Conservation (phyloP, 2,113 vertebrate genomes). For the Vombatus ursinus region DNA sequence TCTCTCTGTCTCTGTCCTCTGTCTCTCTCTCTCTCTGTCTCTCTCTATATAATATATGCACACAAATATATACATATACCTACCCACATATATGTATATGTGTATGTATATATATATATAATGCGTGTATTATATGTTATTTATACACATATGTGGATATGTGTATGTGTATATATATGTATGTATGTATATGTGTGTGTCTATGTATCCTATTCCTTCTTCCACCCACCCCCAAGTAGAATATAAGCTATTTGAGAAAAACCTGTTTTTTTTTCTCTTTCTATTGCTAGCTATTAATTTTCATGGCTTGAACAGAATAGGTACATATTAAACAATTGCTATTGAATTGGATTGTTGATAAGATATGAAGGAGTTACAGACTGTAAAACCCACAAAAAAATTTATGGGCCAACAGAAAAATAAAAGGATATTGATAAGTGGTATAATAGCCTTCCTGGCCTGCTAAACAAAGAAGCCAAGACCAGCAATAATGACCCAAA, state of each 20-base stretch:
- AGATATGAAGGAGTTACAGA: neutral
- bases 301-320: neutral
- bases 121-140: too few species aligned
- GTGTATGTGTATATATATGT: too few species aligned
- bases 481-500: neutral
- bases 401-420: neutral
- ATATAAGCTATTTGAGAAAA: neutral
- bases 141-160: too few species aligned
- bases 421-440: too few species aligned
- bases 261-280: neutral
- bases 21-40: too few species aligned
- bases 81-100: too few species aligned
- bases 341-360: neutral
- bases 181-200: neutral
- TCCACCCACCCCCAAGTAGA: neutral
- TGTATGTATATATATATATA: neutral
- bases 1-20: neutral
- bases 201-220: neutral
- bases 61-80: neutral
- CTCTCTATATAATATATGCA: neutral
- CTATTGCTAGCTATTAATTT: neutral
- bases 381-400: neutral
- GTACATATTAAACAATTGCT: neutral
- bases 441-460: neutral
- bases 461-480: neutral